A percentile compares a stretch with the other conserved stretches of the same genome.
Evolutionary conservation across 2,113 vertebrate species (phyloP).

Genomic region (Eudorcas thomsonii): DNA sequence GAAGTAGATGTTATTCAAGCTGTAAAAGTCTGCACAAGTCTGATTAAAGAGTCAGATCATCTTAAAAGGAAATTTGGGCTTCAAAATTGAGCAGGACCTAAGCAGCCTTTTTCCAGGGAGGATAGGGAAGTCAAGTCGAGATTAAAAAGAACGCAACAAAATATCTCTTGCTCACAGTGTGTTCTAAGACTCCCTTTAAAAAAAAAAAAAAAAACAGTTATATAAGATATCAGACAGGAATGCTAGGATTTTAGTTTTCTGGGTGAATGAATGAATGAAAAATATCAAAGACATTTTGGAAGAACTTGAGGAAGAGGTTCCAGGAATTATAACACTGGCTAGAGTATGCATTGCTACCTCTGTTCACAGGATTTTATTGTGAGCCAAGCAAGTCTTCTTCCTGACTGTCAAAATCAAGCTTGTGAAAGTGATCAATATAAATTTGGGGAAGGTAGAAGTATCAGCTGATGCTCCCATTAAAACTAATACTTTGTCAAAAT

Average conservation of each 20-base stretch:
- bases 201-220: background rate
- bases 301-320: background rate
- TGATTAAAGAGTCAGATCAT: background rate
- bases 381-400: background rate
- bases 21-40: background rate
- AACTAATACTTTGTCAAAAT: slow-evolving; percentile 52
- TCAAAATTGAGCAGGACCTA: background rate
- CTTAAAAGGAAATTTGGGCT: background rate
- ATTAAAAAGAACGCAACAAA: background rate
- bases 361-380: background rate
- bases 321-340: background rate
- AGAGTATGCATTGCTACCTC: background rate
- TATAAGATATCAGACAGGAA: background rate
- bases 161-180: background rate
- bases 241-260: background rate
- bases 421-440: background rate
- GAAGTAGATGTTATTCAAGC: background rate
- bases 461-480: background rate
- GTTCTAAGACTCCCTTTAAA: background rate
- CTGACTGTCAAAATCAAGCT: background rate
- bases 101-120: background rate
- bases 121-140: background rate
- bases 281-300: background rate
- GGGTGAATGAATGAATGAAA: slow-evolving; percentile 6
- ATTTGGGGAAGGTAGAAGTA: background rate